Percentiles rank a stretch among this genome's conserved stretches.
phyloP scores from a whole-genome alignment of 37 sponge, comb jelly and placozoan species.

The Crambe crambe region DNA sequence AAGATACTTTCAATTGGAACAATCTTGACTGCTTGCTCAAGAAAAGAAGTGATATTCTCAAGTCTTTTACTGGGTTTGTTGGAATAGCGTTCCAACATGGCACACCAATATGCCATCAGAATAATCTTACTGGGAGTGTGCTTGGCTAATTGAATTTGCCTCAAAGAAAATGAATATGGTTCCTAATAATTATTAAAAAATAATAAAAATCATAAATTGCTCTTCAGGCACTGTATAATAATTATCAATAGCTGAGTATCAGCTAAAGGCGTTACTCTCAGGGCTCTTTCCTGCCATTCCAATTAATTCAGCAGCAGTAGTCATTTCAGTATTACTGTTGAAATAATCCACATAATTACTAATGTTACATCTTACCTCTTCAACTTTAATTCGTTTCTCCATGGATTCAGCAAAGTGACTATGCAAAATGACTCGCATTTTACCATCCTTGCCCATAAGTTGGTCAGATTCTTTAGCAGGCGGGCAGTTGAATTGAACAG shows the following conservation, averaged over 20 bases:
- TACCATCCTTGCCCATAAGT: not conserved
- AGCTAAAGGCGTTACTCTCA: no score
- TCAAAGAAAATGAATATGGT: conserved; percentile 24
- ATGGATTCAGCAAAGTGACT: conserved; percentile 31
- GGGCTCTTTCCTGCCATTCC: no score
- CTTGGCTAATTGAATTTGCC: conserved; percentile 63
- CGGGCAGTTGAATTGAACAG: conserved; percentile 10
- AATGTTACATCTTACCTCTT: conserved; percentile 16
- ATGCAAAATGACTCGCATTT: conserved; percentile 11
- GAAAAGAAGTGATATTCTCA: conserved; percentile 21
- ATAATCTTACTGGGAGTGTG: conserved; percentile 59
- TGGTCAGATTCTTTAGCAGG: not conserved
- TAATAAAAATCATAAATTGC: no score
- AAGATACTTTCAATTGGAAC: conserved; percentile 70
- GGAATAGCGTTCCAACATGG: conserved; percentile 47
- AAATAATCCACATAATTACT: no score
- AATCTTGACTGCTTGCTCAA: conserved; percentile 56
- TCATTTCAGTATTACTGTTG: no score
- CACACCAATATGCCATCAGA: conserved; percentile 44
- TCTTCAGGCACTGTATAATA: no score
- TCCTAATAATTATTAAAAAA: conserved; percentile 6
- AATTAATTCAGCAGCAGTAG: no score
- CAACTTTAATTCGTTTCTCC: not conserved
- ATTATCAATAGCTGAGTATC: no score
- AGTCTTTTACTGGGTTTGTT: conserved; percentile 19